A percentile compares a stretch with the other conserved stretches of the same genome.
Evolutionary conservation across 2,797 vertebrate species (phyloP).

Genomic region (Falco concolor): DNA sequence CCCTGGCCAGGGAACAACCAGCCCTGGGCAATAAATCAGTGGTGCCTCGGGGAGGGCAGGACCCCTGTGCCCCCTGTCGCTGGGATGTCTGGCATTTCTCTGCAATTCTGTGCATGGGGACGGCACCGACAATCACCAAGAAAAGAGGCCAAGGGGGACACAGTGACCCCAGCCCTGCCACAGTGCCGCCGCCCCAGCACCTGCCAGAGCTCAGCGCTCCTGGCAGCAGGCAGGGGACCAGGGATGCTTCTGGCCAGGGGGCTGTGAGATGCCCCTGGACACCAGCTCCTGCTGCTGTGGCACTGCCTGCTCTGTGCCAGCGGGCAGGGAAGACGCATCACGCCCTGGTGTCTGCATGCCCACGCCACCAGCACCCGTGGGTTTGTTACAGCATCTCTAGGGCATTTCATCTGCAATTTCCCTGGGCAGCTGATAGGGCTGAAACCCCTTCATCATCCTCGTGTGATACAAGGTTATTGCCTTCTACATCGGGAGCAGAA

Average conservation of each 20-base stretch:
- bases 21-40: neutral
- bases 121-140: fast-evolving
- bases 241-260: neutral
- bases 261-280: fast-evolving
- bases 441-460: neutral
- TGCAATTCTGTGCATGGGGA: neutral
- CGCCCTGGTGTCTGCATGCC: neutral
- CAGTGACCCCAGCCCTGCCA: neutral
- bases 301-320: neutral
- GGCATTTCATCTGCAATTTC: neutral
- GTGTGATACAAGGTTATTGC: neutral
- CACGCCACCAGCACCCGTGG: fast-evolving
- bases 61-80: neutral
- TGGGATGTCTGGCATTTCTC: neutral
- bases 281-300: neutral
- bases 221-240: fast-evolving
- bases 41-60: neutral
- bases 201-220: fast-evolving
- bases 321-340: neutral
- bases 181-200: fast-evolving
- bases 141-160: neutral
- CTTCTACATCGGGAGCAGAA: neutral
- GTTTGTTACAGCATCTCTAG: neutral
- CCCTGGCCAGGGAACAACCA: neutral
- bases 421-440: neutral